Evolutionary conservation across 2,888 invertebrate genomes (phyloP).

Genomic region (Podotricha telesiphe): DNA sequence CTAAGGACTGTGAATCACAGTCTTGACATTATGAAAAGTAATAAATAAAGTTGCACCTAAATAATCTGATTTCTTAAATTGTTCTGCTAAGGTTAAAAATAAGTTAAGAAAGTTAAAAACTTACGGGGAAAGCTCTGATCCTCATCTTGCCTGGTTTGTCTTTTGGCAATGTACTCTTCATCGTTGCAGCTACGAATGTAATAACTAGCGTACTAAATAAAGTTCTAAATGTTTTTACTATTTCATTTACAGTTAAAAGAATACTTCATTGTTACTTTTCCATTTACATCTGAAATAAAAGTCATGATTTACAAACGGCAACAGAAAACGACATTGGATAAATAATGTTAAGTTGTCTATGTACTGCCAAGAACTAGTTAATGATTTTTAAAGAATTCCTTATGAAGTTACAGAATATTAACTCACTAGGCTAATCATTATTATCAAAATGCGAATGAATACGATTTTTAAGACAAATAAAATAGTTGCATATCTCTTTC

Average conservation of each 20-base stretch:
- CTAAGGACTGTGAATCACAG: not conserved
- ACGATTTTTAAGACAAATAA: slow-evolving; percentile 44
- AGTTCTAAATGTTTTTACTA: slow-evolving; percentile 60
- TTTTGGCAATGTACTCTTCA: slow-evolving; percentile 91
- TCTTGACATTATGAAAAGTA: not conserved
- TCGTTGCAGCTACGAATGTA: slow-evolving; percentile 75
- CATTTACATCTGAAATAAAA: slow-evolving; percentile 73
- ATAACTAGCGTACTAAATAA: slow-evolving; percentile 57
- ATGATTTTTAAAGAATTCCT: not conserved
- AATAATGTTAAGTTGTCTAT: slow-evolving; percentile 39
- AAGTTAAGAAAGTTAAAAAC: slow-evolving; percentile 62
- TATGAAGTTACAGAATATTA: not conserved
- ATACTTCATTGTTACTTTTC: slow-evolving; percentile 75
- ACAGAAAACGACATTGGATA: slow-evolving; percentile 48
- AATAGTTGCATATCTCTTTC: slow-evolving; percentile 49
- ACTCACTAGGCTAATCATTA: not conserved
- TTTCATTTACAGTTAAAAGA: slow-evolving; percentile 72
- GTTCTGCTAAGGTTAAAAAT: not conserved
- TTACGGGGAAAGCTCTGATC: slow-evolving; percentile 98
- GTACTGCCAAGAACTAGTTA: slow-evolving; percentile 5
- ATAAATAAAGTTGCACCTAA: not conserved
- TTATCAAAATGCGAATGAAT: slow-evolving; percentile 28
- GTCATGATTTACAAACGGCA: slow-evolving; percentile 42
- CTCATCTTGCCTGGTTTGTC: slow-evolving; percentile 97
- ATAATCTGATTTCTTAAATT: not conserved